phyloP scores from a whole-genome alignment of 2,888 invertebrate genomes.

The Brenthis ino region DNA sequence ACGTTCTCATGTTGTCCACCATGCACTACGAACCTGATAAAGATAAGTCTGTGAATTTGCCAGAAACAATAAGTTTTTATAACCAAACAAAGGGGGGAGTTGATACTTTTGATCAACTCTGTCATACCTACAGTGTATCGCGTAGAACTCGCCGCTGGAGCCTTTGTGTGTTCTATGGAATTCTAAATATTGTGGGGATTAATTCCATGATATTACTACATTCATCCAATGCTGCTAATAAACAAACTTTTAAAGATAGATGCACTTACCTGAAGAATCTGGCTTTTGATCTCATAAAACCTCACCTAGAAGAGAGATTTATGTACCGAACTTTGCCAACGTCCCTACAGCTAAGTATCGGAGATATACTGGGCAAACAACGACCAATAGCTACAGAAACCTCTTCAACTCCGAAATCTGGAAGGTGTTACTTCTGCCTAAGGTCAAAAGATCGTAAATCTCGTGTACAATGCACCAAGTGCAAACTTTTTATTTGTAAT shows the following conservation, averaged over 20 bases:
- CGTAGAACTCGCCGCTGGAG: constrained; percentile 13
- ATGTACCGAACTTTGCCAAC: constrained; percentile 14
- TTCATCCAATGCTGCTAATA: constrained; percentile 7
- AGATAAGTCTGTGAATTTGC: neutral
- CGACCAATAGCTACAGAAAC: constrained; percentile 8
- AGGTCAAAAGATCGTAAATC: constrained; percentile 31
- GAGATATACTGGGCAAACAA: constrained; percentile 17
- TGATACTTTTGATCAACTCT: constrained; percentile 3
- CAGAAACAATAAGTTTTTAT: constrained; percentile 7
- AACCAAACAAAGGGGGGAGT: constrained; percentile 6
- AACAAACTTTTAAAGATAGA: constrained; percentile 8
- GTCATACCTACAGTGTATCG: constrained; percentile 18
- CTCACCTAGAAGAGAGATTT: constrained; percentile 18
- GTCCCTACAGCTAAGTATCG: constrained; percentile 18
- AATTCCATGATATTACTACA: constrained; percentile 2
- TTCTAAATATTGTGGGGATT: constrained; percentile 2
- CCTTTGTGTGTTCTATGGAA: constrained; percentile 7
- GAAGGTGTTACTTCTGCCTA: constrained; percentile 26
- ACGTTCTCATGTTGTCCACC: constrained; percentile 13
- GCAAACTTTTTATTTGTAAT: constrained; percentile 27
- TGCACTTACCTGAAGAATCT: neutral
- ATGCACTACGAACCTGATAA: neutral
- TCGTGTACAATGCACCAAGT: constrained; percentile 20
- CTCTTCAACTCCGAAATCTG: constrained; percentile 13
- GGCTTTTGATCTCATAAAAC: constrained; percentile 17